Percentiles rank a stretch among this genome's conserved stretches.
Evolutionary conservation across 2,113 vertebrate genomes (phyloP).

Genomic region (Paratilapia polleni): DNA sequence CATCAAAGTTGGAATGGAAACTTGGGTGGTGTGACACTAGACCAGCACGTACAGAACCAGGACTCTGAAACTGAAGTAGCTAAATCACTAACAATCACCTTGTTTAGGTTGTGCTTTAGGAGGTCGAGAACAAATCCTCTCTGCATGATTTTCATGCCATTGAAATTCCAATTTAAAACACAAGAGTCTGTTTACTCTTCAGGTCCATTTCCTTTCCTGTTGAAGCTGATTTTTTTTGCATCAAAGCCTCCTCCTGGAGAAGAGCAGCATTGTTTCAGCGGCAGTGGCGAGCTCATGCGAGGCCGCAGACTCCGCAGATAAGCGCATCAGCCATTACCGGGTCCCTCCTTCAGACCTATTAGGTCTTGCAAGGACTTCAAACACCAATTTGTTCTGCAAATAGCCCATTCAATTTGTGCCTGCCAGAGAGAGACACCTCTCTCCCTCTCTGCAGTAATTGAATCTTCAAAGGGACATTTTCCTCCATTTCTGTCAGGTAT

Average conservation of each 20-base stretch:
- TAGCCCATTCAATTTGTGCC: conserved; percentile 80
- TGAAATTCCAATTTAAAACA: conserved; percentile 18
- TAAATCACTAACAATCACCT: neutral
- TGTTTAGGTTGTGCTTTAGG: neutral
- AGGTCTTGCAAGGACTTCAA: conserved; percentile 80
- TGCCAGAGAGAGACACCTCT: conserved; percentile 75
- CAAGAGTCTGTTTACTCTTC: conserved; percentile 31
- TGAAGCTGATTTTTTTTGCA: conserved; percentile 22
- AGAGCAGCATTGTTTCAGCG: conserved; percentile 46
- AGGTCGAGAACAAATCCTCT: neutral
- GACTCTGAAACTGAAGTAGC: neutral
- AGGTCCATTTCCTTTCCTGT: conserved; percentile 14
- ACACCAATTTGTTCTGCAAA: conserved; percentile 85
- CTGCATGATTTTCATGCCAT: neutral
- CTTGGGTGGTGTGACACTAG: neutral
- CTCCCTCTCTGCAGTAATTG: conserved; percentile 81
- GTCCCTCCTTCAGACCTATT: conserved; percentile 81
- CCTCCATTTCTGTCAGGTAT: conserved; percentile 73
- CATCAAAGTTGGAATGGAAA: neutral
- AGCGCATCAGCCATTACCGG: conserved; percentile 70
- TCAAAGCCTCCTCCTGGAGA: conserved; percentile 20
- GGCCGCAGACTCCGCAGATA: conserved; percentile 61
- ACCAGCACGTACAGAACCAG: neutral
- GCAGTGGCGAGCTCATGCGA: conserved; percentile 17
- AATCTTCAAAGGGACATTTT: conserved; percentile 85